phyloP scores from a whole-genome alignment of 2,888 invertebrate genomes.

The Tachina grossa region DNA sequence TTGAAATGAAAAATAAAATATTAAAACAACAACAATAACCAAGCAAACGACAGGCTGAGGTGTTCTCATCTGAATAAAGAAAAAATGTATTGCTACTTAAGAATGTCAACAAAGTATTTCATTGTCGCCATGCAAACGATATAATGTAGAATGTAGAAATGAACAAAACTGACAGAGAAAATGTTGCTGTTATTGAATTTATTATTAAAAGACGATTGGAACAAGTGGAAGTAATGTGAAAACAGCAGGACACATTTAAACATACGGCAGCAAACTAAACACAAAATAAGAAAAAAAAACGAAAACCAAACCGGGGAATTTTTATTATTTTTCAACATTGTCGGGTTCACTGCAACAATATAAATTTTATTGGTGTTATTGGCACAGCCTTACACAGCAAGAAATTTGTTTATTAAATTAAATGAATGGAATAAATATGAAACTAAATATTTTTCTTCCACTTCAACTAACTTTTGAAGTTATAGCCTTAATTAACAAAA shows the following conservation, averaged over 20 bases:
- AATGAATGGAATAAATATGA: no score
- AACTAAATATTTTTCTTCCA: no score
- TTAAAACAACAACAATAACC: constrained; percentile 35
- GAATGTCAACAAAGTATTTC: constrained; percentile 67
- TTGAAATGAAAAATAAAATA: constrained; percentile 52
- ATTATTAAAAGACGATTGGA: constrained; percentile 44
- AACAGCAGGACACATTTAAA: constrained; percentile 63
- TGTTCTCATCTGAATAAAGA: constrained; percentile 36
- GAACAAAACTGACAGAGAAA: neutral
- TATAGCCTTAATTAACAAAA: no score
- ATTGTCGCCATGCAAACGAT: constrained; percentile 65
- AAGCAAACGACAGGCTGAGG: neutral
- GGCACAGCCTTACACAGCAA: neutral
- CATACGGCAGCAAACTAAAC: constrained; percentile 14
- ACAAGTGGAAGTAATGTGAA: constrained; percentile 68
- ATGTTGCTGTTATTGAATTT: constrained; percentile 44
- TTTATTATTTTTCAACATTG: constrained; percentile 44
- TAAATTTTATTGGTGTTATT: constrained; percentile 47
- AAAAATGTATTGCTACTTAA: constrained; percentile 58
- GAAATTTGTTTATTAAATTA: no score
- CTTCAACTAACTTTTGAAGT: no score
- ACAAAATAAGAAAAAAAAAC: neutral
- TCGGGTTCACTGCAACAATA: constrained; percentile 32
- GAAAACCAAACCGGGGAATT: constrained; percentile 35
- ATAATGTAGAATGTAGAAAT: constrained; percentile 22